These are phyloP conservation scores for Procambarus clarkii DNA, from an alignment of 1,140 invertebrate genomes.

Conservation along the genomic window DNA sequence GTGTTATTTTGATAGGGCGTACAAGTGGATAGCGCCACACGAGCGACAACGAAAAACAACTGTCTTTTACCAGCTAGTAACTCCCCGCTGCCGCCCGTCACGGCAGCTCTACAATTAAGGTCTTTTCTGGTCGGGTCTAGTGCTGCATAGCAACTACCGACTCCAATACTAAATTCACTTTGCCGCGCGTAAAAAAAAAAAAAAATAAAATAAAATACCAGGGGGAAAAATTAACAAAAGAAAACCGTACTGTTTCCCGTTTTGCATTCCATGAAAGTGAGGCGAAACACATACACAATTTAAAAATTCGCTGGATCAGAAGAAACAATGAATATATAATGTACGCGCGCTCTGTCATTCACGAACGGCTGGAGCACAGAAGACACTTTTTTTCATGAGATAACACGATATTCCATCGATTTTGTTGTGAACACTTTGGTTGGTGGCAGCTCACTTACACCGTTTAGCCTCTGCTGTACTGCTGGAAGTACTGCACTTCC, in stretches of 20 bases:
- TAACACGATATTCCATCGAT: neutral
- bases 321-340: slow-evolving; percentile 50
- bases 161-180: slow-evolving; percentile 6
- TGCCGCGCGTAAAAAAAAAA: neutral
- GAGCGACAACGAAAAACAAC: neutral
- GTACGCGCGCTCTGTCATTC: neutral
- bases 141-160: neutral
- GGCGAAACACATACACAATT: slow-evolving; percentile 30
- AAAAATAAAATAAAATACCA: neutral
- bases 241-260: neutral
- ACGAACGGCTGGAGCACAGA: neutral
- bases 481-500: no score
- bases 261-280: slow-evolving; percentile 8
- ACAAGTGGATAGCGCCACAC: neutral
- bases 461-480: no score
- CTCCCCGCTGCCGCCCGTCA: neutral
- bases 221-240: slow-evolving; percentile 1
- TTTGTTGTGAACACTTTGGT: neutral
- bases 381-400: neutral
- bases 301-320: slow-evolving; percentile 38
- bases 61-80: neutral
- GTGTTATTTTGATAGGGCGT: neutral
- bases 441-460: no score
- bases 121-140: neutral
- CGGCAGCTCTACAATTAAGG: neutral